Percentiles rank a stretch among this genome's conserved stretches.
phyloP scores from a whole-genome alignment of 1,140 invertebrate genomes.

The Zaprionus capensis region DNA sequence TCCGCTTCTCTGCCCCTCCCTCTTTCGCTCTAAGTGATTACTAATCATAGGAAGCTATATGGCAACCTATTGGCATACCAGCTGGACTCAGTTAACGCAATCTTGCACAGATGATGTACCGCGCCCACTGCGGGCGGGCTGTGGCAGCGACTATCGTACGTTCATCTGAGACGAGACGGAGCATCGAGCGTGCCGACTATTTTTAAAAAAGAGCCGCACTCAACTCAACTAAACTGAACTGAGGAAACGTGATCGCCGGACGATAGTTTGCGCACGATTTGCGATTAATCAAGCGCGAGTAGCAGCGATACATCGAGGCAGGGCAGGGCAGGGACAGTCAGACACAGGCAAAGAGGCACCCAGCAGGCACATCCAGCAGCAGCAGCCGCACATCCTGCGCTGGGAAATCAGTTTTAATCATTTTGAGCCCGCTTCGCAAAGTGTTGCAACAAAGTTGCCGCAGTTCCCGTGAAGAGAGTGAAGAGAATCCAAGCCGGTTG shows the following conservation, averaged over 20 bases:
- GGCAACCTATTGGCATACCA: neutral
- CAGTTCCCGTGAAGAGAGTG: neutral
- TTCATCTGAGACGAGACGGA: neutral
- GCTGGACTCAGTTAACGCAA: slow-evolving; percentile 3
- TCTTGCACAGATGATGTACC: slow-evolving; percentile 3
- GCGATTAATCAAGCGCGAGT: slow-evolving; percentile 73
- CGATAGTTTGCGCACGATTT: slow-evolving; percentile 77
- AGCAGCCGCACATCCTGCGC: slow-evolving; percentile 40
- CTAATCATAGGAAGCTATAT: neutral
- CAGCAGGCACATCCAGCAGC: neutral
- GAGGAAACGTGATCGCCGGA: slow-evolving; percentile 67
- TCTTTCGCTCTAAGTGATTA: neutral
- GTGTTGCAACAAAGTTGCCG: slow-evolving; percentile 31
- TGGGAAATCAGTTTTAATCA: slow-evolving; percentile 74
- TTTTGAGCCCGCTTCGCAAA: neutral
- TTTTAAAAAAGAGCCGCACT: slow-evolving; percentile 53
- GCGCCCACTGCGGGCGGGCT: neutral
- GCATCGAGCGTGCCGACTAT: slow-evolving; percentile 47
- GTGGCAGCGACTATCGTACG: too few relatives aligned
- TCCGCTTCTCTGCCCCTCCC: neutral
- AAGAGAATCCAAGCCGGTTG: neutral
- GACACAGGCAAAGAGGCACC: neutral
- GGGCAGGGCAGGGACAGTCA: neutral
- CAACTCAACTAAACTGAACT: slow-evolving; percentile 8
- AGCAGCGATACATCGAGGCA: slow-evolving; percentile 48